A percentile compares a stretch with the other conserved stretches of the same genome.
These are phyloP conservation scores for Cyphomyrmex costatus DNA, from an alignment of 1,140 invertebrate genomes.

Conservation along the genomic window DNA sequence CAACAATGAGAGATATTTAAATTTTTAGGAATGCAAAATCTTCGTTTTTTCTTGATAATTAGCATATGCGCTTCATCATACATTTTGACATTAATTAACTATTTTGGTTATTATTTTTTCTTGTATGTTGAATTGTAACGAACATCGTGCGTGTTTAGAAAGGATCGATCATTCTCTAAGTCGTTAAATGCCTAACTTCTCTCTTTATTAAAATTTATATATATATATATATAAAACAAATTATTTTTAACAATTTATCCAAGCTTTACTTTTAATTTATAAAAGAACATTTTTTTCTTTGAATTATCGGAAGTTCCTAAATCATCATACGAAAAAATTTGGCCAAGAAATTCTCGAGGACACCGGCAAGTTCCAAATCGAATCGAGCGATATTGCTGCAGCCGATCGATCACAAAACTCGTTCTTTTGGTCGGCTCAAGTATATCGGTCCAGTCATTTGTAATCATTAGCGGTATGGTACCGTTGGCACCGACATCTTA, in stretches of 20 bases:
- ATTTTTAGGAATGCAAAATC: conserved; percentile 58
- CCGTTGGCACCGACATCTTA: conserved; percentile 78
- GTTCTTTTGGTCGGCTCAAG: conserved; percentile 68
- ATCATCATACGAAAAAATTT: conserved; percentile 33
- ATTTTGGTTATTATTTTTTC: conserved; percentile 45
- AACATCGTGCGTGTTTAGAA: conserved; percentile 17
- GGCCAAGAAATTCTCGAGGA: conserved; percentile 37
- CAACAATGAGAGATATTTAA: conserved; percentile 71
- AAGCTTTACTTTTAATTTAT: neutral
- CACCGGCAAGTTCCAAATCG: conserved; percentile 68
- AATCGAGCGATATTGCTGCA: conserved; percentile 70
- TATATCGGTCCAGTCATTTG: conserved; percentile 76
- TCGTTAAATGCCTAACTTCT: neutral
- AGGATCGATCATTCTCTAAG: neutral
- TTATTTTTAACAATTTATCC: neutral
- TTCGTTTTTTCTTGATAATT: conserved; percentile 34
- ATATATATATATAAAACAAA: no score
- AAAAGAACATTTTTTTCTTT: neutral
- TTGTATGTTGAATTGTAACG: neutral
- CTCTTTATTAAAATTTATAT: neutral
- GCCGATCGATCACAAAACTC: conserved; percentile 72
- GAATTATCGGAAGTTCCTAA: neutral
- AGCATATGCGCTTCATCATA: neutral
- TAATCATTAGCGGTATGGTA: conserved; percentile 82
- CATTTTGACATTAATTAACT: conserved; percentile 27